Evolutionary conservation across 2,888 invertebrate genomes (phyloP).

Genomic region (Drosophila nr. medialis): DNA sequence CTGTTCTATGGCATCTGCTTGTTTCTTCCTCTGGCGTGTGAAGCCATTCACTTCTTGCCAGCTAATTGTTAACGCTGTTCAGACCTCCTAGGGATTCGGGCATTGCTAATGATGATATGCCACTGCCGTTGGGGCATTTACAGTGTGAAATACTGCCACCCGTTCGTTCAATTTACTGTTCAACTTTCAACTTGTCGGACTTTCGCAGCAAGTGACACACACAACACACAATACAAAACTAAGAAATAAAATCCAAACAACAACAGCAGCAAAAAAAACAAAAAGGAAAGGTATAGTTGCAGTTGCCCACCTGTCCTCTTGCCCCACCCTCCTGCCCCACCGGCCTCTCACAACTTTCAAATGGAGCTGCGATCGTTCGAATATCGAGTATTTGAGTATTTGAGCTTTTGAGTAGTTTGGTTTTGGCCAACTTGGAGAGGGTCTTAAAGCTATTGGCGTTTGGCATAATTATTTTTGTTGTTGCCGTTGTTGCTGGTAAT

Average conservation of each 20-base stretch:
- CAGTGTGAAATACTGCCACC: slow-evolving; percentile 60
- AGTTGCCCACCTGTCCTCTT: slow-evolving; percentile 38
- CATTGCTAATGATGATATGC: slow-evolving; percentile 67
- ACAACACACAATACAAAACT: slow-evolving; percentile 30
- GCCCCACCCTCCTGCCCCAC: slow-evolving; percentile 10
- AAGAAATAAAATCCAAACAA: slow-evolving; percentile 38
- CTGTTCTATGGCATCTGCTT: slow-evolving; percentile 14
- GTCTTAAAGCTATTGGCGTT: slow-evolving; percentile 64
- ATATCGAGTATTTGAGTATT: slow-evolving; percentile 57
- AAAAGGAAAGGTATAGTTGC: slow-evolving; percentile 60
- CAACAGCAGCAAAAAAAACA: slow-evolving; percentile 30
- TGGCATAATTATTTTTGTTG: slow-evolving; percentile 73
- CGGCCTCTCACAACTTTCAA: slow-evolving; percentile 65
- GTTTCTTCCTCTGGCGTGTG: slow-evolving; percentile 6
- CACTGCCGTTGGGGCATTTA: slow-evolving; percentile 31
- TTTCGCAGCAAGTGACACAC: slow-evolving; percentile 79
- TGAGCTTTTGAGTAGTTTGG: slow-evolving; percentile 39
- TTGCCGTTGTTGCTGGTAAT: slow-evolving; percentile 60
- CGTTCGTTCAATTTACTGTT: slow-evolving; percentile 54
- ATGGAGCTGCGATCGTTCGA: slow-evolving; percentile 60
- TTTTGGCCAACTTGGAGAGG: slow-evolving; percentile 30
- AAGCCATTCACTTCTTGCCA: slow-evolving; percentile 51
- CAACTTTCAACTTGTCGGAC: slow-evolving; percentile 77
- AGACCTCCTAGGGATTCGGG: slow-evolving; percentile 72
- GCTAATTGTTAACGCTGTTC: slow-evolving; percentile 46